Percentiles rank a stretch among this genome's conserved stretches.
Evolutionary conservation across 1,140 invertebrate species (phyloP).

Genomic region (Philaenus spumarius): DNA sequence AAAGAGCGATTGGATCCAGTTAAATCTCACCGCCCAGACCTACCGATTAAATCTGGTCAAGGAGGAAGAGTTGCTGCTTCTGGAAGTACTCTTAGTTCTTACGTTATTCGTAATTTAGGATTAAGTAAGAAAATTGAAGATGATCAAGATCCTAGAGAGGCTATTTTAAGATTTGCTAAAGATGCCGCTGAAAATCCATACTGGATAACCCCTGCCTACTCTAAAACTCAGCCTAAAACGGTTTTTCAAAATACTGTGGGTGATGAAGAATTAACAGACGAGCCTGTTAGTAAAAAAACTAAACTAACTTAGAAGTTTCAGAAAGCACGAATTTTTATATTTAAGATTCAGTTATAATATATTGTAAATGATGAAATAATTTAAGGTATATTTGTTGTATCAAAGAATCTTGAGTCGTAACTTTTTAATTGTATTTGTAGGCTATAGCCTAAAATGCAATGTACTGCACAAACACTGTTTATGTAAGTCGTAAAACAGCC

Average conservation of each 20-base stretch:
- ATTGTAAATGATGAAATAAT: no score
- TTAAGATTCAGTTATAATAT: no score
- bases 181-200: constrained; percentile 96
- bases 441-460: no score
- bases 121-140: constrained; percentile 89
- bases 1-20: constrained; percentile 87
- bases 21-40: constrained; percentile 87
- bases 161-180: constrained; percentile 95
- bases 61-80: constrained; percentile 92
- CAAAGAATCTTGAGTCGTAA: no score
- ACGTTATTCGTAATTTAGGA: constrained; percentile 93
- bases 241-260: constrained; percentile 44
- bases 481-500: no score
- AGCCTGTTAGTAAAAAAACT: constrained; percentile 22
- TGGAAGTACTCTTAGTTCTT: constrained; percentile 94
- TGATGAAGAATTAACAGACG: constrained; percentile 12
- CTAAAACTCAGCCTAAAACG: constrained; percentile 48
- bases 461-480: no score
- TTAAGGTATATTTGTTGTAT: no score
- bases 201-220: constrained; percentile 59
- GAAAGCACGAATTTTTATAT: no score
- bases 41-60: constrained; percentile 89
- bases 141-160: constrained; percentile 93
- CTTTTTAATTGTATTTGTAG: no score
- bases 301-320: no score